phyloP scores from a whole-genome alignment of 2,113 vertebrate species.

The Dicrurus megarhynchus region DNA sequence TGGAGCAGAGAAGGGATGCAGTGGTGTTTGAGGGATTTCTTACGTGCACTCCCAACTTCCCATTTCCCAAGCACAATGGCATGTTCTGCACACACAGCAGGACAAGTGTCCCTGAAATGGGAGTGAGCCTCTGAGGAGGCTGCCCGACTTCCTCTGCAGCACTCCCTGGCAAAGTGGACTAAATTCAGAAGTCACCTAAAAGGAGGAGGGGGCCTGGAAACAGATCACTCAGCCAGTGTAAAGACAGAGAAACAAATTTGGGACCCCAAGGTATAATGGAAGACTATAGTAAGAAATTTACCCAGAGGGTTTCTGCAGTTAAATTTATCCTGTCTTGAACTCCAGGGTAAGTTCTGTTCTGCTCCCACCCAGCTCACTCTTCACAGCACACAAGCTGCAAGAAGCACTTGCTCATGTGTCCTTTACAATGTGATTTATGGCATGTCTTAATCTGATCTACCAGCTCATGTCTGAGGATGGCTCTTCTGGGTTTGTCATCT shows the following conservation, averaged over 20 bases:
- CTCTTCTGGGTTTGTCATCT: not conserved
- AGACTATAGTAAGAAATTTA: not conserved
- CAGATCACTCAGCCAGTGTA: not conserved
- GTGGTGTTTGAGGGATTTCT: not conserved
- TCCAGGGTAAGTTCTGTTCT: not conserved
- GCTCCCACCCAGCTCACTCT: not conserved
- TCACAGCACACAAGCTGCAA: not conserved
- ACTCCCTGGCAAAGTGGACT: not conserved
- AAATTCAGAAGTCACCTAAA: not conserved
- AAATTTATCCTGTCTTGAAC: not conserved
- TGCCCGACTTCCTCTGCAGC: not conserved
- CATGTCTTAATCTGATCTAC: slow-evolving; percentile 6
- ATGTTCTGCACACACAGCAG: not conserved
- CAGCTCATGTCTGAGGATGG: not conserved
- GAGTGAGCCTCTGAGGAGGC: not conserved
- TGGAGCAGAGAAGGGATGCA: not conserved
- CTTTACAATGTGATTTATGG: not conserved
- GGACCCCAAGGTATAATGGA: not conserved
- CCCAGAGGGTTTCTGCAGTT: not conserved
- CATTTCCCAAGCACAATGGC: not conserved
- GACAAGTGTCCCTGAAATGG: not conserved
- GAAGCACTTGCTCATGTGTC: not conserved
- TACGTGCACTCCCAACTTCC: not conserved
- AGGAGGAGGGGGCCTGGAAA: not conserved
- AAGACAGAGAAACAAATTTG: not conserved